Percentiles rank a stretch among this genome's conserved stretches.
Evolutionary conservation across 2,888 invertebrate genomes (phyloP).

Genomic region (Azorinus chamasolen): DNA sequence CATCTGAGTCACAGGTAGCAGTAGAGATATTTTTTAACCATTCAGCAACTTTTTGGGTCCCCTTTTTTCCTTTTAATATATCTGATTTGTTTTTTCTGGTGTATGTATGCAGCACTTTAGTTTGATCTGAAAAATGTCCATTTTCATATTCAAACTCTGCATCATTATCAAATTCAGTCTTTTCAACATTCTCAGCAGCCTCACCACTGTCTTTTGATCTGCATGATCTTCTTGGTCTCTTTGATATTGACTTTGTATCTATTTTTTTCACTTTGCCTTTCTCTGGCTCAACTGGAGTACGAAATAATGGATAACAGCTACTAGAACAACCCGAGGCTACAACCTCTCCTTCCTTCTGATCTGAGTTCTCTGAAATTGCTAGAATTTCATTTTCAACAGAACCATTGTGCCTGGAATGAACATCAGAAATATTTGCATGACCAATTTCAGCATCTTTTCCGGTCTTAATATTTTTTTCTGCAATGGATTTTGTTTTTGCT

Average conservation of each 20-base stretch:
- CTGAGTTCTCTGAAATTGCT: not conserved
- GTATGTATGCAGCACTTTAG: slow-evolving; percentile 39
- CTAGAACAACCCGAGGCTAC: slow-evolving; percentile 23
- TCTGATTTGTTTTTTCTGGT: slow-evolving; percentile 33
- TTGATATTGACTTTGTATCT: too few relatives aligned
- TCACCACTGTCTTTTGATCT: slow-evolving; percentile 7
- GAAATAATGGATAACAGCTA: slow-evolving; percentile 29
- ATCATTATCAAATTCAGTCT: not conserved
- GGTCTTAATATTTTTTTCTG: too few relatives aligned
- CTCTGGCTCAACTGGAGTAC: slow-evolving; percentile 18
- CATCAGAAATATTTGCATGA: too few relatives aligned
- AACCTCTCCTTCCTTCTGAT: too few relatives aligned
- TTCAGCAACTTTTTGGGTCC: slow-evolving; percentile 46
- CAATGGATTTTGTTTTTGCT: too few relatives aligned
- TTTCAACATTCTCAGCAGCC: slow-evolving; percentile 6
- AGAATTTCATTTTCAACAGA: slow-evolving; percentile 2
- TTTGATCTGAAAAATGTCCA: slow-evolving; percentile 8
- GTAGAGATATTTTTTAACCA: slow-evolving; percentile 47
- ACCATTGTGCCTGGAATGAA: not conserved
- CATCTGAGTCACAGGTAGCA: too few relatives aligned
- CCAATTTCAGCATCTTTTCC: not conserved
- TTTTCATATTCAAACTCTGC: slow-evolving; percentile 5
- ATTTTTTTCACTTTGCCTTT: too few relatives aligned
- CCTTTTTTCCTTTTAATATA: slow-evolving; percentile 19
- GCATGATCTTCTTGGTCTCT: slow-evolving; percentile 18